Evolutionary conservation across 2,888 invertebrate genomes (phyloP), one percentile per base, ranked within the genome.

Genomic region (Drosophila subsilvestris): DNA sequence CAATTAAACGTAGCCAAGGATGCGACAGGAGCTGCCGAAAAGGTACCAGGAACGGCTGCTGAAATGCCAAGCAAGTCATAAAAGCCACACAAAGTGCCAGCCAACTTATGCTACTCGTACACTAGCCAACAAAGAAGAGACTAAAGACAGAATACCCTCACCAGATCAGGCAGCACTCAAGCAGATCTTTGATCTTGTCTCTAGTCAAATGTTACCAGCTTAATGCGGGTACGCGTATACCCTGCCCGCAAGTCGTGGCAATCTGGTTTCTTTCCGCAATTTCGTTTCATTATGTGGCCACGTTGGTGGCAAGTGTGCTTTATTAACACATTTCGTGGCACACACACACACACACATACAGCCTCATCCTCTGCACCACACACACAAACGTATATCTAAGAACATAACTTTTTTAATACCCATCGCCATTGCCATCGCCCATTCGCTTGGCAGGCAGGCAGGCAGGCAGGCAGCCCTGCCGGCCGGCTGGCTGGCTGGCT

Each of bases 1-100:
- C 92, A 93, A 93, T 89, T 89, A 89, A 89, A 83, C 71, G 75
- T 77, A 77, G 74, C 82, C 78, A 63, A 61, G 63, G 63, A 53
- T 72, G 43, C 44, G 27, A 47, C 27, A 51, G 71, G 56, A 56
- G 62, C 49, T 42, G 27, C 44, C 55, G 32, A 37, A 37, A 43
- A 49, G 68, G 58, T 58, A 58, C 58, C 49, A 49, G 66, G 58
- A 67, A 68, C 58, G 42, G 3, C 20, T 17, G 29, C 61, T 57
- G 50, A 65, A 75, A 75, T 59, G 25, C 25, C 25, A 25, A 22
- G 22, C 25, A 6, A 63, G 72, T 76, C 84, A 79, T 87, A 88
- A 87, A 84, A 79, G 78, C n/a, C 29, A 74, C 74, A 76, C 70
- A 82, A 68, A 65, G 74, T 80, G 78, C 72, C 70, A 60, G 66